Base-by-base conservation (phyloP, 2,113 vertebrate species). In the Paramisgurnus dabryanus region DNA sequence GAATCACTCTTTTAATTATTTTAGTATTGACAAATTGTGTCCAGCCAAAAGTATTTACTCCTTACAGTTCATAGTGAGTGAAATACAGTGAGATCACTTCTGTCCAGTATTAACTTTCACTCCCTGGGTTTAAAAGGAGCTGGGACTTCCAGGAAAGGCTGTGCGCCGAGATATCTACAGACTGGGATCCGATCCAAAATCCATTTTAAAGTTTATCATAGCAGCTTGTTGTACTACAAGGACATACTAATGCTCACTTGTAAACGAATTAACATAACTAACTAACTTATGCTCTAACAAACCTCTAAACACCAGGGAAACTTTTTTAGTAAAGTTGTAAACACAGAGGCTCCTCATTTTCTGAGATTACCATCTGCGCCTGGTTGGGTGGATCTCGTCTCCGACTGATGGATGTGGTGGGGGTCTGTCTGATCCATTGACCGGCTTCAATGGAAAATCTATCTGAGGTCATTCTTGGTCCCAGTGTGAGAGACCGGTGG, bases 111-210 rank as follows among this genome's bases (percentile, higher is more conserved):
- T 88, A 50, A 4, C 80, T 89, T 89, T 86, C 90, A 81, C 58
- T 43, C 76, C 57, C 10, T 58, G 65, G 91, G 91, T 83, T 89
- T 90, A 92, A 89, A 67, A 78, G 84, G 87, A 79, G 65, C 82
- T 82, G 57, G 67, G 80, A 7, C 85, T 90, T 89, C 90, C 86
- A 89, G 86, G 88, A 90, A 90, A 70, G 66, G 76, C 74, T 77
- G 57, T 64, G 45, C 69, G 85, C 70, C 49, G 85, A 81, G 72
- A 89, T 82, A 85, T 87, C 84, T 83, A 82, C 49, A 78, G 57
- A 68, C 68, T 85, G 84, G 84, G 72, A 76, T 41, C 3, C 7
- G 0, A 18, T 83, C 83, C 87, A 88, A 63, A 71, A 53, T 1
- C 45, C 49, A 11, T 6, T 15, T 88, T 87, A 87, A 83, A 84